Base-by-base conservation (phyloP, 2,113 vertebrate genomes). In the Otolemur garnettii region DNA sequence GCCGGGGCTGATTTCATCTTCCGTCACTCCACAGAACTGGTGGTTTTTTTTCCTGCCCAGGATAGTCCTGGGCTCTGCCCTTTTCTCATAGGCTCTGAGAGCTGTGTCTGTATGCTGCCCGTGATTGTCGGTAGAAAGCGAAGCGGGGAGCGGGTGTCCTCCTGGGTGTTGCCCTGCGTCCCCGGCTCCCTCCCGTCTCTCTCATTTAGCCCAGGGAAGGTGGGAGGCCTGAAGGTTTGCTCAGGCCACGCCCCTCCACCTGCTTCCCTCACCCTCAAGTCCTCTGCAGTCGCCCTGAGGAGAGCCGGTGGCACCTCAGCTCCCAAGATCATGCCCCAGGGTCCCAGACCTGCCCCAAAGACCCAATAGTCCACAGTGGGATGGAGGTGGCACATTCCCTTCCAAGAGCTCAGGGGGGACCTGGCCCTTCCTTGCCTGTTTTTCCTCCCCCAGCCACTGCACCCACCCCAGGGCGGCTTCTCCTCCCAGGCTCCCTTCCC, bases 1-100 rank as follows among this genome's bases (percentile, higher is more conserved):
- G 45, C 15, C 66, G 45, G 45, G 98, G 98, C 99, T 98, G 98
- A 98, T 98, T 98, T 98, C 97, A 97, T 98, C 98, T 98, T 98
- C 98, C 98, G 98, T 99, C 98, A 97, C 98, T 98, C 98, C 93
- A 38, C 98, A 42, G 96, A 98, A 95, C 98, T 97, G 97, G 98
- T 98, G 97, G 98, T 98, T 98, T 98, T 98, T 97, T 95, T 21
- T 38, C 87, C 38, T 94, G 98, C 98, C 98, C 94, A 59, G 97
- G 98, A 98, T 89, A 1, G 97, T 97, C 97, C 98, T 97, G 98
- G 97, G 96, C 98, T 98, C 98, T 96, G 98, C 98, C 96, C 98
- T 98, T 98, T 98, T 98, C 98, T 98, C 91, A 98, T 96, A 75
- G 85, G 95, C 97, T 98, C 97, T 53, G 26, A 24, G 94, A 97